Evolutionary conservation across 2,888 invertebrate species (phyloP), one percentile per base, ranked within the genome.

Genomic region (Falcaria lacertinaria): DNA sequence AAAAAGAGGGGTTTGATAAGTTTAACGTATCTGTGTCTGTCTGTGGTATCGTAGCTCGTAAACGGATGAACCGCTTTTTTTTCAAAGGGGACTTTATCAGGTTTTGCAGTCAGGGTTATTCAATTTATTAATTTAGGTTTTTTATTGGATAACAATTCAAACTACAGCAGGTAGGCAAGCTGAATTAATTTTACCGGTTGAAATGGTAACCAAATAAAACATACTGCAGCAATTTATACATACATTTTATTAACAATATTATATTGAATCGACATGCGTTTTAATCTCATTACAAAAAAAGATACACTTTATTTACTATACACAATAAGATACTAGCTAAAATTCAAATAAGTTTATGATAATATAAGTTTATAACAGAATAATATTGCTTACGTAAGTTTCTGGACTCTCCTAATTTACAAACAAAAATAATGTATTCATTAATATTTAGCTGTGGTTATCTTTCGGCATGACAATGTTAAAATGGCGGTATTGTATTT

Each of bases 171-270:
- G n/a, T n/a, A n/a, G n/a, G n/a, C n/a, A n/a, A n/a, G n/a, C n/a
- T n/a, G n/a, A n/a, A n/a, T n/a, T n/a, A n/a, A n/a, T n/a, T n/a
- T n/a, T n/a, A n/a, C n/a, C n/a, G n/a, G n/a, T n/a, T n/a, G n/a
- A n/a, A n/a, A n/a, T n/a, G n/a, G n/a, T 28, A 7, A 2, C 2
- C 15, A 43, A 39, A 14, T 38, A 28, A 62, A 70, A 66, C 66
- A 69, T 72, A 67, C 43, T 48, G 69, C 70, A 73, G 77, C 82
- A 81, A 84, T 87, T 87, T 87, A 87, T 87, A 87, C 82, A 86
- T 87, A 87, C 82, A 88, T 84, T 87, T 86, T 85, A 85, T 83
- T 87, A 88, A 88, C 88, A 87, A 83, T 88, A 86, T 84, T 80
- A 86, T 28, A 28, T 89, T 87, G 87, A 84, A 81, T 82, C 79